A percentile compares a stretch with the other conserved stretches of the same genome.
These are phyloP conservation scores for Corythaixoides concolor DNA, from an alignment of 2,113 vertebrate species.

Conservation along the genomic window DNA sequence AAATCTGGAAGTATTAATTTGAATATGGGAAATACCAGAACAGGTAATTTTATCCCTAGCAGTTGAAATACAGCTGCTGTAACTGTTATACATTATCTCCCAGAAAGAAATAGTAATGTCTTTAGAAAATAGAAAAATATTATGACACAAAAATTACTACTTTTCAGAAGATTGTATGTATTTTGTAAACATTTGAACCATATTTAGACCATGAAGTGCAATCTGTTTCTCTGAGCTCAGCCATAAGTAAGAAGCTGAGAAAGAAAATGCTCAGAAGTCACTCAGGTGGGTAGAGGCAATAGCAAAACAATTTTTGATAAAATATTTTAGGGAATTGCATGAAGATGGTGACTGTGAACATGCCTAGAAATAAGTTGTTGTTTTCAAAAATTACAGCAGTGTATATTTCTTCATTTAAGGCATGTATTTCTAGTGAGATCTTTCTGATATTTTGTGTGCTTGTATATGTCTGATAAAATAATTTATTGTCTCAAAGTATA, in stretches of 20 bases:
- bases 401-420: neutral
- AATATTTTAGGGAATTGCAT: neutral
- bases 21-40: neutral
- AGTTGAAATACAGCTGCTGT: neutral
- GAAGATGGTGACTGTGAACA: neutral
- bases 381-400: neutral
- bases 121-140: neutral
- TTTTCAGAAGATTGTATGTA: neutral
- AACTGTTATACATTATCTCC: neutral
- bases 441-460: neutral
- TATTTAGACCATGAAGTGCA: neutral
- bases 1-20: neutral
- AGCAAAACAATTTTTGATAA: neutral
- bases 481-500: neutral
- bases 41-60: neutral
- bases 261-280: neutral
- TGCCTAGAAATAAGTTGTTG: neutral
- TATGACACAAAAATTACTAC: neutral
- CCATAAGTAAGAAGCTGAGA: neutral
- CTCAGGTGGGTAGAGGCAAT: neutral
- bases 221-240: neutral
- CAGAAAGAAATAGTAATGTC: neutral
- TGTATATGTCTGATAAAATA: neutral
- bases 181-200: neutral
- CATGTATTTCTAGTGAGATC: neutral